phyloP scores from a whole-genome alignment of 2,797 vertebrate genomes.

The Monodelphis domestica region DNA sequence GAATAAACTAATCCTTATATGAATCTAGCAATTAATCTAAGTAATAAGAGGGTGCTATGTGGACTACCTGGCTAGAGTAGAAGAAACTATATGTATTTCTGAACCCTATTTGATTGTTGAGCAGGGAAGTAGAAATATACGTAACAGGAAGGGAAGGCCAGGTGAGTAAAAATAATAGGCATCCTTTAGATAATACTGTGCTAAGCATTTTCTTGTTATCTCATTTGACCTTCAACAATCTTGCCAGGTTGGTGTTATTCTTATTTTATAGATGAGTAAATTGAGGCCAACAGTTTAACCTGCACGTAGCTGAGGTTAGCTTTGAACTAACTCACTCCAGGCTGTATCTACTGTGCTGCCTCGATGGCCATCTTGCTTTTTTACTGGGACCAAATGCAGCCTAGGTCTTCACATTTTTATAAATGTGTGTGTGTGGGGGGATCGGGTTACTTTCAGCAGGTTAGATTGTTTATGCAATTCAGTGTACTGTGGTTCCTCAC shows the following conservation, averaged over 20 bases:
- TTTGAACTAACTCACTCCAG: background rate
- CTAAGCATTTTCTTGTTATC: background rate
- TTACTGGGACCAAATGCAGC: background rate
- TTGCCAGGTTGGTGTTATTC: background rate
- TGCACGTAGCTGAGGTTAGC: background rate
- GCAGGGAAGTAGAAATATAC: background rate
- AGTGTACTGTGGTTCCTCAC: background rate
- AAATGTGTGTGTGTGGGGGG: no score
- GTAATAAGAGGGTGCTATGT: background rate
- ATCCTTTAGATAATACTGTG: no score
- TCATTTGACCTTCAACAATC: background rate
- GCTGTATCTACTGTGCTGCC: background rate
- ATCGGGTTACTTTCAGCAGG: background rate
- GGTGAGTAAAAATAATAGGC: background rate
- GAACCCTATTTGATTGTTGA: background rate
- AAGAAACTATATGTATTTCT: background rate
- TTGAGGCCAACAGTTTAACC: background rate
- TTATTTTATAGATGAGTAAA: background rate
- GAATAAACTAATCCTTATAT: background rate
- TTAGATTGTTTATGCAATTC: background rate
- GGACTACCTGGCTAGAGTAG: background rate
- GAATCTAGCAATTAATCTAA: background rate
- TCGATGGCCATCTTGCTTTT: background rate
- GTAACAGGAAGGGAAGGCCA: background rate
- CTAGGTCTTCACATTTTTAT: background rate